Evolutionary conservation across 1,140 invertebrate genomes (phyloP).

Genomic region (Stegodyphus dumicola): DNA sequence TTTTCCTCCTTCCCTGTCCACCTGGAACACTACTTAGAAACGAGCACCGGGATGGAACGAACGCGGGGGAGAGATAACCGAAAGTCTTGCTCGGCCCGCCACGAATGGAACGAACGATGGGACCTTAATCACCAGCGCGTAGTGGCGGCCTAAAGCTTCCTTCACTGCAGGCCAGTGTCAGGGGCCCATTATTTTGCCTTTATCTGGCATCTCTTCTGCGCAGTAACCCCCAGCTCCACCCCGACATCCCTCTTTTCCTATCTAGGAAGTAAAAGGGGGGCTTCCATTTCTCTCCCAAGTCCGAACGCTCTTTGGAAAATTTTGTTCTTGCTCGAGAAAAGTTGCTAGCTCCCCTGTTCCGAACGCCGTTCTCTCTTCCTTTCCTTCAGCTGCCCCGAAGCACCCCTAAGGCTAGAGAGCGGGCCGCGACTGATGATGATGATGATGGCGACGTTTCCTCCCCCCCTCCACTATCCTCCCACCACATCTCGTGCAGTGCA

Average conservation of each 20-base stretch:
- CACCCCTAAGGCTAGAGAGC: conserved; percentile 39
- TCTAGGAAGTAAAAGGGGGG: conserved; percentile 1
- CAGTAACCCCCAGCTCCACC: neutral
- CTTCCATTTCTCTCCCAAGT: conserved; percentile 16
- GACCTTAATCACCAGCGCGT: conserved; percentile 19
- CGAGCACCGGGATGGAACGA: neutral
- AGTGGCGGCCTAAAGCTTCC: conserved; percentile 2
- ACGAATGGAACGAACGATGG: conserved; percentile 4
- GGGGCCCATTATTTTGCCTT: conserved; percentile 54
- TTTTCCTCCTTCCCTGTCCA: conserved; percentile 14
- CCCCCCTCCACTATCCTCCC: neutral
- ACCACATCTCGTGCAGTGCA: neutral
- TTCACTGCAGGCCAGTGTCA: conserved; percentile 33
- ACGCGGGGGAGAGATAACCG: conserved; percentile 1
- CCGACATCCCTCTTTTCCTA: conserved; percentile 4
- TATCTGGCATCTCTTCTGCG: conserved; percentile 36
- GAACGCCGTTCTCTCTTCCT: neutral
- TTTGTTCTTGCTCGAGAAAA: conserved; percentile 29
- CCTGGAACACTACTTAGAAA: conserved; percentile 7
- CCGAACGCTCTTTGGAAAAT: conserved; percentile 29
- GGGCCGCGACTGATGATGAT: conserved; percentile 18
- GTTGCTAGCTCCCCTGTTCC: neutral
- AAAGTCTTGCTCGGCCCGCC: neutral
- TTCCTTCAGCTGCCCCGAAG: conserved; percentile 7
- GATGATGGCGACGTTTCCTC: conserved; percentile 10